Evolutionary conservation across 2,113 vertebrate species (phyloP).

Genomic region (Murina feae): DNA sequence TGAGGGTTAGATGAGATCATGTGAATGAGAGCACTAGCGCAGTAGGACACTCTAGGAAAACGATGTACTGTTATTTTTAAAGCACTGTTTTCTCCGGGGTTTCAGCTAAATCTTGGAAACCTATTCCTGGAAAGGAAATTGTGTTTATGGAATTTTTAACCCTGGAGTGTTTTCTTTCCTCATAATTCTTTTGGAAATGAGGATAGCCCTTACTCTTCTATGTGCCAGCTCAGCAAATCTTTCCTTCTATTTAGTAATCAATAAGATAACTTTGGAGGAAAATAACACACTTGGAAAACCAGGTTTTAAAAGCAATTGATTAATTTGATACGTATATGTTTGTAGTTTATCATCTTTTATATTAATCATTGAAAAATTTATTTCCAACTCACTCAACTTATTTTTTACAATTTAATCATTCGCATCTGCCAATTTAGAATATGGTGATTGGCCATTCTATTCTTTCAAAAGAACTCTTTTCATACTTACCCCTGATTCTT

Average conservation of each 20-base stretch:
- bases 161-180: not conserved
- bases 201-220: not conserved
- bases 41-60: not conserved
- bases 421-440: not conserved
- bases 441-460: not conserved
- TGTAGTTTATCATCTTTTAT: not conserved
- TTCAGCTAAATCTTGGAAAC: not conserved
- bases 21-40: not conserved
- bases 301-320: not conserved
- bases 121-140: not conserved
- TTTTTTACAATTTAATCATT: not conserved
- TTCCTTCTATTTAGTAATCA: not conserved
- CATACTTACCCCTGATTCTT: slow-evolving; percentile 18
- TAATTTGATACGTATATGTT: not conserved
- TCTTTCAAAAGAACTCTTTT: slow-evolving; percentile 13
- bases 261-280: not conserved
- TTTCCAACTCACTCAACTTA: not conserved
- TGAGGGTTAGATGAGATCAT: not conserved
- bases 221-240: not conserved
- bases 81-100: not conserved
- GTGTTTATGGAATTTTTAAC: slow-evolving; percentile 1
- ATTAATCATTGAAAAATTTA: not conserved
- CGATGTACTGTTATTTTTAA: not conserved
- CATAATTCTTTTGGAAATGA: not conserved
- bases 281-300: not conserved